phyloP scores from a whole-genome alignment of 92 coral and sea anemone genomes.

The Porites evermanni region DNA sequence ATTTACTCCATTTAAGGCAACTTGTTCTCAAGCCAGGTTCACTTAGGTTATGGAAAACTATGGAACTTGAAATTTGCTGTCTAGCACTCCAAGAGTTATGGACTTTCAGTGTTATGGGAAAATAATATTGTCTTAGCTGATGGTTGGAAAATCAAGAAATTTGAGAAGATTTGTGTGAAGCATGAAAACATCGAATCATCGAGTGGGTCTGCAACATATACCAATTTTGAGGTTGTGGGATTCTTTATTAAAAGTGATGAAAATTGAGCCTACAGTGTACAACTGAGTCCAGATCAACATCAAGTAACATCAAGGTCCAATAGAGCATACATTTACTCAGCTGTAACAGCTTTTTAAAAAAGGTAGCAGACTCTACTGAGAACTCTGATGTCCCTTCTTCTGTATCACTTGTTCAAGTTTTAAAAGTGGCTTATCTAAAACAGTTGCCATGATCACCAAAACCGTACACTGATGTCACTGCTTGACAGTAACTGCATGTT shows the following conservation, averaged over 20 bases:
- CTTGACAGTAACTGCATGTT: background rate
- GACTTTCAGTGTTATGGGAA: conserved; percentile 26
- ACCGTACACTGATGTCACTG: background rate
- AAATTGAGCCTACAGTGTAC: conserved; percentile 22
- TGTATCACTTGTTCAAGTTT: conserved; percentile 17
- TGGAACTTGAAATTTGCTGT: conserved; percentile 16
- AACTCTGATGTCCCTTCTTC: conserved; percentile 27
- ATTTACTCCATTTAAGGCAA: background rate
- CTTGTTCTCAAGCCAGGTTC: conserved; percentile 32
- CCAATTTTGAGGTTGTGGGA: conserved; percentile 17
- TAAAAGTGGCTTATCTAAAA: conserved; percentile 29
- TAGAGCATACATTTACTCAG: conserved; percentile 8
- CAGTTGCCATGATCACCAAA: conserved; percentile 28
- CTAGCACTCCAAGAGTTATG: conserved; percentile 17
- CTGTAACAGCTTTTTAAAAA: conserved; percentile 15
- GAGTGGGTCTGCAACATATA: conserved; percentile 3
- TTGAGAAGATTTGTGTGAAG: conserved; percentile 34
- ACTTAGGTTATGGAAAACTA: conserved; percentile 8
- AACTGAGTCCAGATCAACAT: conserved; percentile 27
- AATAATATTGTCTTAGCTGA: conserved; percentile 12
- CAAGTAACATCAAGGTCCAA: conserved; percentile 21
- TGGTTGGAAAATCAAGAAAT: conserved; percentile 9
- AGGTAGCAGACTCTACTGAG: background rate
- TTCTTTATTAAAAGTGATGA: background rate
- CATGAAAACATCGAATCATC: conserved; percentile 22